Percentiles rank a stretch among this genome's conserved stretches.
Conservation (phyloP, 2,113 vertebrate genomes). For the Litocranius walleri region DNA sequence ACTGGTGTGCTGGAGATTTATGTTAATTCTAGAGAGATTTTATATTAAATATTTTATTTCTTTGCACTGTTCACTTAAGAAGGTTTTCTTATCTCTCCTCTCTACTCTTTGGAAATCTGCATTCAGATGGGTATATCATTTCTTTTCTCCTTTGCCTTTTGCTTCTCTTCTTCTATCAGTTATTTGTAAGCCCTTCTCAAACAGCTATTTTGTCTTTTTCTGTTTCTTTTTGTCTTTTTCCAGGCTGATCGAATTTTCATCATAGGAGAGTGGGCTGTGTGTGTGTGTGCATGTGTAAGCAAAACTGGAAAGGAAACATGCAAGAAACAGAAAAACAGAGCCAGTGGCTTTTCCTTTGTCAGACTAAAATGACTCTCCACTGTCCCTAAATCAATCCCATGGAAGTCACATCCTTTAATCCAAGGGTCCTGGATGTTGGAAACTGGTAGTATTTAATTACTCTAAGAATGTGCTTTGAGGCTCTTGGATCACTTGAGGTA, state of each 20-base stretch:
- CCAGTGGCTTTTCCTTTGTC: neutral
- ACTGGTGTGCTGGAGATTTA: neutral
- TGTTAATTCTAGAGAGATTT: neutral
- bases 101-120: neutral
- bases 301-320: neutral
- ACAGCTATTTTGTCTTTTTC: neutral
- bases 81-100: neutral
- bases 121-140: neutral
- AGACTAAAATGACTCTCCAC: neutral
- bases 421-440: neutral
- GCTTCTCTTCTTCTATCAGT: neutral
- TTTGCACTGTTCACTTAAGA: neutral
- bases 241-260: neutral
- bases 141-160: neutral
- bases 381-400: neutral
- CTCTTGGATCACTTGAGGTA: neutral
- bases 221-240: neutral
- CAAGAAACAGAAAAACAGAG: neutral
- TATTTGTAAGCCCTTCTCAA: neutral
- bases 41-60: neutral
- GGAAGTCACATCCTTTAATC: neutral
- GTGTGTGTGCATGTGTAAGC: neutral
- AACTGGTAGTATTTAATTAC: neutral
- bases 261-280: neutral
- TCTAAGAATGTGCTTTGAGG: neutral